These are phyloP conservation scores for Ctenoplectra terminalis DNA, from an alignment of 1,140 invertebrate species.

Conservation along the genomic window DNA sequence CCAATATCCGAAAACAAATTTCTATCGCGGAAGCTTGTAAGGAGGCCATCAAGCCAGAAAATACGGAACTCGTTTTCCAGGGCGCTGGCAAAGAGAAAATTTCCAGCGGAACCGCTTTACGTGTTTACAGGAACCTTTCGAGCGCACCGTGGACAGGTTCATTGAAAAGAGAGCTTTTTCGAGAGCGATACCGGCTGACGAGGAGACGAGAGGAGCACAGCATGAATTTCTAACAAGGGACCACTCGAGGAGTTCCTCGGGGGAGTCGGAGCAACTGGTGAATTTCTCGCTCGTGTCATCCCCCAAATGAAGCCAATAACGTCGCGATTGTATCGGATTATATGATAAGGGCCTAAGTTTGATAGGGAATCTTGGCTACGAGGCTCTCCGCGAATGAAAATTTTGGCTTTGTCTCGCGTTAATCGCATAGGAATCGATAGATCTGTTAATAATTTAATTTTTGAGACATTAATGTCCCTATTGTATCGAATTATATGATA, in stretches of 20 bases:
- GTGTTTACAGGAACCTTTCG: conserved; percentile 7
- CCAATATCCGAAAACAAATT: not conserved
- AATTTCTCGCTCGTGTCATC: conserved; percentile 59
- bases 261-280: conserved; percentile 61
- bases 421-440: not conserved
- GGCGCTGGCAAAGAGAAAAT: not conserved
- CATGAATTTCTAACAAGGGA: conserved; percentile 73
- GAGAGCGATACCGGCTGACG: not conserved
- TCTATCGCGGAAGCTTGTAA: not conserved
- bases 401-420: no score
- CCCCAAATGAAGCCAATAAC: conserved; percentile 61
- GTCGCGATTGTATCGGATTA: conserved; percentile 40
- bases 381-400: no score
- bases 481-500: conserved; percentile 50
- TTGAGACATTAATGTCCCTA: conserved; percentile 25
- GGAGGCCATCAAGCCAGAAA: not conserved
- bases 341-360: conserved; percentile 29
- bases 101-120: not conserved
- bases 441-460: not conserved
- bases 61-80: not conserved
- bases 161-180: conserved; percentile 39
- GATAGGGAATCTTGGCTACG: conserved; percentile 17
- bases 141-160: conserved; percentile 8
- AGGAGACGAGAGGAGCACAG: not conserved
- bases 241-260: conserved; percentile 45